These are phyloP conservation scores for Sturmia bella DNA, from an alignment of 2,888 invertebrate genomes.

Conservation along the genomic window DNA sequence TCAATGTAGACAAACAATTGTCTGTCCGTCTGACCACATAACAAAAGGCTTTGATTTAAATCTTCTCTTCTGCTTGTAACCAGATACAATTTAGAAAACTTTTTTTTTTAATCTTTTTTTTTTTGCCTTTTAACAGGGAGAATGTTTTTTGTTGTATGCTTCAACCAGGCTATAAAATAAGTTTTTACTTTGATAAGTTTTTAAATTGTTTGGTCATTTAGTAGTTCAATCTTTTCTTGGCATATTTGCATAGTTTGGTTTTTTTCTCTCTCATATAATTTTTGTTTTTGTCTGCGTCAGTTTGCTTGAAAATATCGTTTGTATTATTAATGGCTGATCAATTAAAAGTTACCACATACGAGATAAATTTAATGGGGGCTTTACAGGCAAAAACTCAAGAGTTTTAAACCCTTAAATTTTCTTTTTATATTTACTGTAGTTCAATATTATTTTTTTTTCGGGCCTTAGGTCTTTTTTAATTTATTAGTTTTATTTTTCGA, in stretches of 20 bases:
- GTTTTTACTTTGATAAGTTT: slow-evolving; percentile 37
- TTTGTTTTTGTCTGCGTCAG: too few species aligned
- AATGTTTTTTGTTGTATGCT: too few species aligned
- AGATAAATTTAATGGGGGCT: slow-evolving; percentile 17
- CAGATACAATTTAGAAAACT: slow-evolving; percentile 6
- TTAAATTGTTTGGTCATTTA: slow-evolving; percentile 49
- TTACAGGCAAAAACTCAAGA: not conserved
- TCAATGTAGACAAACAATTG: slow-evolving; percentile 5
- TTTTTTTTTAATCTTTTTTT: slow-evolving; percentile 17
- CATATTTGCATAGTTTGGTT: not conserved
- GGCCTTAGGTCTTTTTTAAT: too few species aligned
- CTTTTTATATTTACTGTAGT: too few species aligned
- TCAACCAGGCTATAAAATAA: not conserved
- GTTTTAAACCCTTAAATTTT: too few species aligned
- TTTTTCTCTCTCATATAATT: too few species aligned
- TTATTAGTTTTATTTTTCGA: too few species aligned
- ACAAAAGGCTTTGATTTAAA: slow-evolving; percentile 58
- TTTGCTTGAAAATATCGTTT: slow-evolving; percentile 3
- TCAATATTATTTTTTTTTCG: too few species aligned
- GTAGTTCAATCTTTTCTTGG: slow-evolving; percentile 16
- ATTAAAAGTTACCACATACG: slow-evolving; percentile 38
- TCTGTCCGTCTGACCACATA: slow-evolving; percentile 30
- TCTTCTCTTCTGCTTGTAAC: slow-evolving; percentile 17
- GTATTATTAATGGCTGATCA: slow-evolving; percentile 19
- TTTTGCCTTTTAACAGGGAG: slow-evolving; percentile 5